Base-by-base conservation (phyloP, 2,888 invertebrate species). In the Tortrix viridana region DNA sequence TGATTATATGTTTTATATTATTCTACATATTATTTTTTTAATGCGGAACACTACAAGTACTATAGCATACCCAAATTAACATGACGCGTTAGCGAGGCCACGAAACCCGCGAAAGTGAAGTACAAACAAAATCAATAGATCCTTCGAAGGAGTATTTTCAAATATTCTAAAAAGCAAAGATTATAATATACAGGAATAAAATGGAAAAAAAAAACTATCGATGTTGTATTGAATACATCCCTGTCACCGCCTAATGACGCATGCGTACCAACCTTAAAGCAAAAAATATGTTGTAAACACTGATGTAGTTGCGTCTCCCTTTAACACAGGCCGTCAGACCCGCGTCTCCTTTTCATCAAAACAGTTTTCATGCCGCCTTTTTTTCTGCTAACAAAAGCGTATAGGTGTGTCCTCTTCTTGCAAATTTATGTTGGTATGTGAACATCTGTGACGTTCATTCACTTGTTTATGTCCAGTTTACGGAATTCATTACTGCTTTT, bases 221-320 rank as follows among this genome's bases (percentile, higher is more conserved):
- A n/a, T 3, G n/a, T 3, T 9, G 16, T 43, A 38, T 65, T 60
- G 55, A 83, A 68, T 84, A 68, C 80, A 69, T 54, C 77, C 79
- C 90, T 89, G 89, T 43, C 22, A 58, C 68, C 69, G 68, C 69
- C 66, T 75, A 81, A 80, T 90, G 85, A 89, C 91, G 91, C 91
- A 91, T 90, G 92, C 90, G 91, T 85, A 83, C 85, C 86, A 86
- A 87, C 83, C 83, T 73, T 78, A 73, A 78, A 73, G 72, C 71
- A 77, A 80, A 81, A 81, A 74, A 77, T 72, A 74, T 79, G 76
- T 80, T 80, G 81, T 74, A 73, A 69, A 69, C 70, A 77, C 78
- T 85, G 82, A 83, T 82, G 80, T 84, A 74, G 77, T 68, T 65
- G 61, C 67, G 44, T 86, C 86, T 82, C 85, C 67, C 66, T 89